Base-by-base conservation (phyloP, 2,797 vertebrate genomes). In the Ctenochaetus hawaiiensis region DNA sequence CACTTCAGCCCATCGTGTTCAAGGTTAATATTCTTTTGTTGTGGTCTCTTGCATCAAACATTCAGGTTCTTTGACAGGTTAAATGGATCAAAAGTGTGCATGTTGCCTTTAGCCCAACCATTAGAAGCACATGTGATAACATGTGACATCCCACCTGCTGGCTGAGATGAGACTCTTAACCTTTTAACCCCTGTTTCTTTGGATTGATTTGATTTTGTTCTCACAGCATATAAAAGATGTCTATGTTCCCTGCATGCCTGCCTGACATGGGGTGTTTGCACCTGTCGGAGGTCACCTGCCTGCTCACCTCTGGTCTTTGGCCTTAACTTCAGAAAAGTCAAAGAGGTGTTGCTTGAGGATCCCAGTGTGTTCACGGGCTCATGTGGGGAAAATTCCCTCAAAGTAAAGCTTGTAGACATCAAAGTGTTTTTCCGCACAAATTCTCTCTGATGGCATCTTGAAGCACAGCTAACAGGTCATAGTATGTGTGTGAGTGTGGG, bases 401-500 rank as follows among this genome's bases (percentile, higher is more conserved):
- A 89, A 89, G 87, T 77, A 78, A 86, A 89, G 51, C 74, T 83
- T 71, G 75, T 68, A 85, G 68, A 92, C 85, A 90, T 92, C 83
- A 91, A 90, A 90, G 84, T 18, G 6, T 58, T 75, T 64, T 80
- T 71, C 78, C 61, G 75, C 23, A 75, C 72, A 77, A 67, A 80
- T 82, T 81, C 73, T 83, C 58, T 72, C 70, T 81, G 87, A 90
- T 89, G 87, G 80, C 79, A 89, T 85, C 85, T 84, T 59, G 54
- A 82, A 82, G 76, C 68, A 54, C 78, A 74, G 54, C 62, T 84
- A 85, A 89, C 76, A 68, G 66, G 59, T 70, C 53, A n/a, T 47
- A 47, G 43, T 49, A 51, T 72, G 62, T 59, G 63, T 52, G 51
- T 57, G 45, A 68, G 72, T 43, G 54, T n/a, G 18, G 69, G 62